phyloP scores from a whole-genome alignment of 2,113 vertebrate genomes.

The Otocyon megalotis region DNA sequence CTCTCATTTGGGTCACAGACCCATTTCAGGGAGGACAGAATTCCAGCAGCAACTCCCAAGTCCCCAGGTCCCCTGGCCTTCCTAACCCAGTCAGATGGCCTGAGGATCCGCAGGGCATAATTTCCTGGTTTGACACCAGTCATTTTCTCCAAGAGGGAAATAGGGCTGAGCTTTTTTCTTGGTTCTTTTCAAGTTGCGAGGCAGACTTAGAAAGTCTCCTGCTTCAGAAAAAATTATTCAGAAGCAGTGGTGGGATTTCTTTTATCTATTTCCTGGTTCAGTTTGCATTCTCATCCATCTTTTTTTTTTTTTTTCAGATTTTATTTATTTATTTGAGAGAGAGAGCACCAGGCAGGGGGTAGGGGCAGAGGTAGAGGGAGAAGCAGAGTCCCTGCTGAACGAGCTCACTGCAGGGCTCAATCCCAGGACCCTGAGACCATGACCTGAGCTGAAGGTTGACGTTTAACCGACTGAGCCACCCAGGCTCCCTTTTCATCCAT shows the following conservation, averaged over 20 bases:
- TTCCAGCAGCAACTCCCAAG: background rate
- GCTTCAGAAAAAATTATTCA: background rate
- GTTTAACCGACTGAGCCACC: background rate
- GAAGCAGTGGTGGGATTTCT: background rate
- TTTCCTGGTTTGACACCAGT: background rate
- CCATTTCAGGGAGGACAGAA: background rate
- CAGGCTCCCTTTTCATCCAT: background rate
- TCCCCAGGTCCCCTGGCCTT: background rate
- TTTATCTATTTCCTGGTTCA: background rate
- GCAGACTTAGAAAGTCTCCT: slow-evolving; percentile 31
- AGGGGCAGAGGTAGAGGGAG: background rate
- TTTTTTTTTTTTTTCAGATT: background rate
- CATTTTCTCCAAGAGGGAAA: slow-evolving; percentile 35
- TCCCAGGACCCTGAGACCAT: background rate
- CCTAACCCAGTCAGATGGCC: background rate
- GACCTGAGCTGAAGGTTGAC: background rate
- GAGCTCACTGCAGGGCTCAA: background rate
- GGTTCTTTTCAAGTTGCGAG: background rate
- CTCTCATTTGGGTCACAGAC: background rate
- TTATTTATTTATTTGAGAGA: background rate
- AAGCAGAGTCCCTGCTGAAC: background rate
- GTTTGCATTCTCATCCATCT: background rate
- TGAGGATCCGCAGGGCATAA: background rate
- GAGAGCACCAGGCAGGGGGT: background rate
- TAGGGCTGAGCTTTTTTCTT: background rate